phyloP scores from a whole-genome alignment of 2,113 vertebrate genomes.

The Isichthys henryi region DNA sequence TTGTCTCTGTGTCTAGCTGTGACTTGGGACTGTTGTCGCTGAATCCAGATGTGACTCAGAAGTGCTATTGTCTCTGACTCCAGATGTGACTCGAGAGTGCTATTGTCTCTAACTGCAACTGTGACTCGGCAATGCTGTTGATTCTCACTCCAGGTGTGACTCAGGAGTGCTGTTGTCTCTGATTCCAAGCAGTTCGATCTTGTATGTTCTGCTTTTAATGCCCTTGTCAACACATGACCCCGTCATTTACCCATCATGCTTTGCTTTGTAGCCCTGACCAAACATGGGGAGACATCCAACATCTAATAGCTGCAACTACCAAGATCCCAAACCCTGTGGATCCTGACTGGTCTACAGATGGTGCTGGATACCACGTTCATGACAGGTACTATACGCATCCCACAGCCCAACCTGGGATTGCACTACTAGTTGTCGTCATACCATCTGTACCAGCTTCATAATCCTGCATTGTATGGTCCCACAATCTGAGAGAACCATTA shows the following conservation, averaged over 20 bases:
- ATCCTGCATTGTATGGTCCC: background rate
- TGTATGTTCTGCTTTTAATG: background rate
- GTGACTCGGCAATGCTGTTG: too few species aligned
- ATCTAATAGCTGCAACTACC: slow-evolving; percentile 63
- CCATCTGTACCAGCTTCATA: background rate
- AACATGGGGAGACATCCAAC: slow-evolving; percentile 66
- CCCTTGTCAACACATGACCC: background rate
- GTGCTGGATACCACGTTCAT: slow-evolving; percentile 60
- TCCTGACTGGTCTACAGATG: slow-evolving; percentile 61
- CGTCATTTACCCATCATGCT: slow-evolving; percentile 25
- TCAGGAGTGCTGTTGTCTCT: background rate
- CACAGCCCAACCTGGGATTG: background rate
- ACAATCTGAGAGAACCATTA: background rate
- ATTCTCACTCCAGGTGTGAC: too few species aligned
- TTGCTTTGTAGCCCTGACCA: slow-evolving; percentile 59
- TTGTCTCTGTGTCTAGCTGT: background rate
- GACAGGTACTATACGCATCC: slow-evolving; percentile 59
- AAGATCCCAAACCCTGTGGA: slow-evolving; percentile 63
- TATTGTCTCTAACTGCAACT: too few species aligned
- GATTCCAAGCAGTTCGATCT: background rate
- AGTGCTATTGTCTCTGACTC: background rate
- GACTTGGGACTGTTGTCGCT: background rate
- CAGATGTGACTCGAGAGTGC: too few species aligned
- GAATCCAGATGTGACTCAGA: background rate
- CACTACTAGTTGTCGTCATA: too few species aligned